phyloP scores from a whole-genome alignment of 2,113 vertebrate genomes.

The Trematocara marginatum region DNA sequence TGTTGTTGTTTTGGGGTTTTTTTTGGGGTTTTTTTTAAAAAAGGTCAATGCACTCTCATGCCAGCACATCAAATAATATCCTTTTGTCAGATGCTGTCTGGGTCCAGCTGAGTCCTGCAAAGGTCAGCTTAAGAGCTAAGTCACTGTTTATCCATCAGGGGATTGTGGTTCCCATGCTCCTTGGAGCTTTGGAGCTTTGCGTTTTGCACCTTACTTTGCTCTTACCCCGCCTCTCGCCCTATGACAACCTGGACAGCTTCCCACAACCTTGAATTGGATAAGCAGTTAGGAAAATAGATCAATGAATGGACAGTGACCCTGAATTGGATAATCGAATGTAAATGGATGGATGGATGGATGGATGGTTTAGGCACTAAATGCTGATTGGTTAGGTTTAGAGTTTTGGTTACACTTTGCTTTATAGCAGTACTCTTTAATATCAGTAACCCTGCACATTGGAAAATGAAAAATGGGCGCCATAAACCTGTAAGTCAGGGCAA shows the following conservation, averaged over 20 bases:
- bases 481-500: neutral
- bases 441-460: neutral
- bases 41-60: neutral
- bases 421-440: neutral
- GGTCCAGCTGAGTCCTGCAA: neutral
- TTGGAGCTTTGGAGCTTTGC: neutral
- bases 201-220: neutral
- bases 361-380: accelerated
- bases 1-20: neutral
- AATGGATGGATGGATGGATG: neutral
- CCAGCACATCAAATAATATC: neutral
- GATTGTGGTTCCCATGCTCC: neutral
- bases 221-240: neutral
- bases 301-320: neutral
- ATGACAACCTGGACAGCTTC: neutral
- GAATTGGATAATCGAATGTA: neutral
- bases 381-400: neutral
- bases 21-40: neutral
- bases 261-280: neutral
- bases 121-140: neutral
- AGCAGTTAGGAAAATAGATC: neutral
- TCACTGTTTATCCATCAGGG: neutral
- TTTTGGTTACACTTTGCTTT: neutral
- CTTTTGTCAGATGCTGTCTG: neutral
- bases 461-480: neutral